Evolutionary conservation across 2,888 invertebrate genomes (phyloP).

Genomic region (Thecophora atra): DNA sequence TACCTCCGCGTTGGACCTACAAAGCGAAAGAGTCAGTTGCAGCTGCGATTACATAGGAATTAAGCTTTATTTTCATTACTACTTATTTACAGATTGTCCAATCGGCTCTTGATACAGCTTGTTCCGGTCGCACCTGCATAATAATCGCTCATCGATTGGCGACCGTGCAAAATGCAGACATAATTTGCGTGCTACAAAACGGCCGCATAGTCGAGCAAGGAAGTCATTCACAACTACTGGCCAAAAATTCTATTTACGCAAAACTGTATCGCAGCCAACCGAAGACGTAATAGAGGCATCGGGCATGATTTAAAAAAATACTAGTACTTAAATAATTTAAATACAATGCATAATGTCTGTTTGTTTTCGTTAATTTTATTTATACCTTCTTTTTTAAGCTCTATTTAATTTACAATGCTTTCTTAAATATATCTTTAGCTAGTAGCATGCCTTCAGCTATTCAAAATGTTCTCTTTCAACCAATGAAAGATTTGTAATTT

Average conservation of each 20-base stretch:
- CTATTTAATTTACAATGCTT: constrained; percentile 20
- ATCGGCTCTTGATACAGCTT: constrained; percentile 83
- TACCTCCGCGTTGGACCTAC: constrained; percentile 80
- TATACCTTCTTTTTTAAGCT: constrained; percentile 12
- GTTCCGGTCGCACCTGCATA: constrained; percentile 82
- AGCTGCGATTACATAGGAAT: neutral
- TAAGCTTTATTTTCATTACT: neutral
- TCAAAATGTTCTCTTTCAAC: neutral
- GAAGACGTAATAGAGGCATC: constrained; percentile 37
- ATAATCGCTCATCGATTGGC: constrained; percentile 87
- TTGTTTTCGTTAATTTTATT: constrained; percentile 21
- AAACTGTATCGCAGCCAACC: constrained; percentile 73
- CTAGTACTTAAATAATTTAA: constrained; percentile 8
- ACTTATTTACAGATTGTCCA: constrained; percentile 72
- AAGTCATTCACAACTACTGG: constrained; percentile 77
- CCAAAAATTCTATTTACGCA: constrained; percentile 73
- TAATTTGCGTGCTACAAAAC: constrained; percentile 82
- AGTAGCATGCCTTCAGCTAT: neutral
- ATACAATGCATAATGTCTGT: neutral
- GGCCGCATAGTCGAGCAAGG: constrained; percentile 82
- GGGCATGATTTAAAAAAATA: neutral
- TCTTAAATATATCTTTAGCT: constrained; percentile 21
- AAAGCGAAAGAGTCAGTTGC: constrained; percentile 74
- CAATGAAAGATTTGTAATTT: neutral
- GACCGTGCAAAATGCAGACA: constrained; percentile 83